Evolutionary conservation across 1,140 invertebrate species (phyloP).

Genomic region (Drosophila obscura): DNA sequence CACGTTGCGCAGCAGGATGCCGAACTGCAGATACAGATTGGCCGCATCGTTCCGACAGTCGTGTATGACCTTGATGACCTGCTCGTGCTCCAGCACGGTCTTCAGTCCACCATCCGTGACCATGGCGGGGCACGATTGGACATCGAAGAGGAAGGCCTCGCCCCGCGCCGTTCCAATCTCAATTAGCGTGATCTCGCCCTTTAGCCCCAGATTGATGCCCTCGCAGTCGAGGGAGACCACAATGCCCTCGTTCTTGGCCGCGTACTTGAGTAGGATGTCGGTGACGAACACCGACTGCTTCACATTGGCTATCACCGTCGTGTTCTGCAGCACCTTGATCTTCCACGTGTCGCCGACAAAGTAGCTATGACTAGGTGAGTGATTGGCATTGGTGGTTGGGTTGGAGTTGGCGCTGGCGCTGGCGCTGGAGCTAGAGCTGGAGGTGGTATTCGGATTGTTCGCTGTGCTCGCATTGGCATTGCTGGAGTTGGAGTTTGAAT

Average conservation of each 20-base stretch:
- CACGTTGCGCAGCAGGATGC: conserved; percentile 93
- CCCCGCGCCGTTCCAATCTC: conserved; percentile 93
- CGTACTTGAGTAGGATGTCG: conserved; percentile 89
- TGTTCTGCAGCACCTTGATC: conserved; percentile 91
- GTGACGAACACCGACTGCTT: conserved; percentile 91
- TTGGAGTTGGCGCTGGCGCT: conserved; percentile 1
- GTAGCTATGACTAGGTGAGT: conserved; percentile 84
- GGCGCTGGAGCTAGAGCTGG: neutral
- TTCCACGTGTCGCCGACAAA: conserved; percentile 90
- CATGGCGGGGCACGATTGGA: conserved; percentile 93
- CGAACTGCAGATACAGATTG: conserved; percentile 94
- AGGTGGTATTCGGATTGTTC: conserved; percentile 73
- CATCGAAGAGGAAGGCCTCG: conserved; percentile 94
- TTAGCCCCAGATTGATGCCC: conserved; percentile 94
- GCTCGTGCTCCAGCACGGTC: conserved; percentile 91
- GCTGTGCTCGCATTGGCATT: conserved; percentile 72
- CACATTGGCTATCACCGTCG: conserved; percentile 90
- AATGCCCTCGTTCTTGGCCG: conserved; percentile 85
- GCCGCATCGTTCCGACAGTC: conserved; percentile 96
- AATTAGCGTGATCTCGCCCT: conserved; percentile 92
- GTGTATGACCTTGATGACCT: conserved; percentile 96
- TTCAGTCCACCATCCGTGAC: conserved; percentile 91
- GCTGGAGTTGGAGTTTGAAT: conserved; percentile 38
- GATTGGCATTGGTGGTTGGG: conserved; percentile 45
- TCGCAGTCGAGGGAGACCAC: conserved; percentile 94